These are phyloP conservation scores for Globicephala melas DNA, from an alignment of 2,113 vertebrate genomes.

Conservation along the genomic window DNA sequence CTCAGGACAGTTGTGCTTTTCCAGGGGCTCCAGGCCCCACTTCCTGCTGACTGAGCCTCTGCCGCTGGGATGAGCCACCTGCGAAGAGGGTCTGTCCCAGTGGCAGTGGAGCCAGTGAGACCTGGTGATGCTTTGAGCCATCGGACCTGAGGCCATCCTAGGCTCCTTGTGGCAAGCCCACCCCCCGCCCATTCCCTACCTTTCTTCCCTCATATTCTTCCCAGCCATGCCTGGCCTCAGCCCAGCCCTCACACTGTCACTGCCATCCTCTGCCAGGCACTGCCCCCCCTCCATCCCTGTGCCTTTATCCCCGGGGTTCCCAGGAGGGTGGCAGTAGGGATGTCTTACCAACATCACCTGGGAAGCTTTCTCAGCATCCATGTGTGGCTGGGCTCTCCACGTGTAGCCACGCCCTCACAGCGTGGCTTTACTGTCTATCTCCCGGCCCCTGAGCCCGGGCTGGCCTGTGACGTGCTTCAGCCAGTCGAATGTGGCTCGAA, in stretches of 20 bases:
- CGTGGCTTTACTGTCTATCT: not conserved
- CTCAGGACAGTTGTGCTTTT: not conserved
- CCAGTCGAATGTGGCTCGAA: no score
- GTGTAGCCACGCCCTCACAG: not conserved
- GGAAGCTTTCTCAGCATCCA: not conserved
- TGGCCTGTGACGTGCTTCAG: not conserved
- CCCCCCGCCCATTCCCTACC: not conserved
- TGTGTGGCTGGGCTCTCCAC: not conserved
- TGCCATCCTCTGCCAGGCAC: not conserved
- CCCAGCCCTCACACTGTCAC: not conserved
- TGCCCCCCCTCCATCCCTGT: not conserved
- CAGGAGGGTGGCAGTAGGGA: not conserved
- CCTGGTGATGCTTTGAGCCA: not conserved
- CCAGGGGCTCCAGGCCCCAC: not conserved
- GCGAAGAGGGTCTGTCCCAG: not conserved
- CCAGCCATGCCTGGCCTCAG: not conserved
- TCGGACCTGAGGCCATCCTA: not conserved
- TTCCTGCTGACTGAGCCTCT: not conserved
- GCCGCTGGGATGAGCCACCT: not conserved
- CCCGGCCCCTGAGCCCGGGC: not conserved
- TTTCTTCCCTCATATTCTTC: not conserved
- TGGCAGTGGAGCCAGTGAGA: not conserved
- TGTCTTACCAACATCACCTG: not conserved
- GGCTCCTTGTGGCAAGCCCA: not conserved
- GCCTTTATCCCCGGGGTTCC: not conserved